A percentile compares a stretch with the other conserved stretches of the same genome.
Conservation (phyloP, 2,113 vertebrate genomes). For the Pandion haliaetus region DNA sequence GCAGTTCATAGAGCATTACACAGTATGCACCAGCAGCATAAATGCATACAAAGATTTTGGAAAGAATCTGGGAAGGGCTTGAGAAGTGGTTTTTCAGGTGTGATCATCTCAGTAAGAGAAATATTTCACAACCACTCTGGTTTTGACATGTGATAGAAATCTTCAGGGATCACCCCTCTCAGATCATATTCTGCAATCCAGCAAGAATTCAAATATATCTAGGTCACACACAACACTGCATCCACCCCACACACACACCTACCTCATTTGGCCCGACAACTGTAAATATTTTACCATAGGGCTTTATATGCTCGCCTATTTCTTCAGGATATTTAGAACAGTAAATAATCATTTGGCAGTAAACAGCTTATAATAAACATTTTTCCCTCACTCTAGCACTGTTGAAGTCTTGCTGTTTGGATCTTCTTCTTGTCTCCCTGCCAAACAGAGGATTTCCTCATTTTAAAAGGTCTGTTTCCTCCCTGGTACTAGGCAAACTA, state of each 20-base stretch:
- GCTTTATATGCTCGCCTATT: neutral
- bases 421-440: neutral
- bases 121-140: neutral
- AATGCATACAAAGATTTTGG: neutral
- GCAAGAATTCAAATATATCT: neutral
- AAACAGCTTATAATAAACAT: neutral
- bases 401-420: neutral
- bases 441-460: neutral
- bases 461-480: neutral
- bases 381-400: neutral
- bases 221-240: neutral
- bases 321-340: neutral
- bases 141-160: neutral
- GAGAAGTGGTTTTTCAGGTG: neutral
- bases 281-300: slow-evolving; percentile 6
- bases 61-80: neutral
- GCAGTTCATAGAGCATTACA: neutral
- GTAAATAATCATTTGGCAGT: neutral
- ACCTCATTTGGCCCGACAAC: neutral
- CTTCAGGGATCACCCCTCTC: neutral
- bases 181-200: neutral
- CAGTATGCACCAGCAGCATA: neutral
- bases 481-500: neutral
- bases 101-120: neutral
- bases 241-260: neutral